phyloP scores from a whole-genome alignment of 2,113 vertebrate genomes.

The Sceloporus undulatus region DNA sequence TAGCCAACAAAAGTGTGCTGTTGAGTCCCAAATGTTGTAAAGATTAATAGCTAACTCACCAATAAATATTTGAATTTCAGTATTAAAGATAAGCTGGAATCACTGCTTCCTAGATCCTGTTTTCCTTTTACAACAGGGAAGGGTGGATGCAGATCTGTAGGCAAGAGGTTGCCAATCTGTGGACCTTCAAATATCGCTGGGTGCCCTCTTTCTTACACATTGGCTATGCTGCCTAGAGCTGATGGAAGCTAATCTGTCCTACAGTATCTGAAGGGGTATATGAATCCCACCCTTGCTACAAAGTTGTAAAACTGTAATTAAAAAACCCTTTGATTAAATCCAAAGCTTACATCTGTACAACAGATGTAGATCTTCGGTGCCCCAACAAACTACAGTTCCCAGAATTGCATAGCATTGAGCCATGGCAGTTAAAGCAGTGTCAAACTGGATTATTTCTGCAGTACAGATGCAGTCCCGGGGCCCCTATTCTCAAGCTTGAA shows the following conservation, averaged over 20 bases:
- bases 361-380: not conserved
- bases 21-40: not conserved
- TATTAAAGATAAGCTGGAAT: not conserved
- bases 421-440: no score
- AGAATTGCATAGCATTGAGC: not conserved
- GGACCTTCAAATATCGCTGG: not conserved
- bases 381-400: not conserved
- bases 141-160: not conserved
- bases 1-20: not conserved
- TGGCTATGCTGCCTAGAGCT: not conserved
- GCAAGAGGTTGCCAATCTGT: not conserved
- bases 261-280: not conserved
- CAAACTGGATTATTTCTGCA: no score
- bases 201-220: not conserved
- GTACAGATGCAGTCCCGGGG: no score
- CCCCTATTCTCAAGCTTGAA: not conserved
- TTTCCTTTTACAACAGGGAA: not conserved
- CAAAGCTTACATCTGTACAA: not conserved
- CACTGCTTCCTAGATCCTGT: not conserved
- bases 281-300: not conserved
- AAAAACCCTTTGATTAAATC: not conserved
- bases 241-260: not conserved
- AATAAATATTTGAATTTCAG: not conserved
- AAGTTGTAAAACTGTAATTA: no score
- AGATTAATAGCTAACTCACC: not conserved